Base-by-base conservation (phyloP, 2,113 vertebrate genomes). In the Mola mola region DNA sequence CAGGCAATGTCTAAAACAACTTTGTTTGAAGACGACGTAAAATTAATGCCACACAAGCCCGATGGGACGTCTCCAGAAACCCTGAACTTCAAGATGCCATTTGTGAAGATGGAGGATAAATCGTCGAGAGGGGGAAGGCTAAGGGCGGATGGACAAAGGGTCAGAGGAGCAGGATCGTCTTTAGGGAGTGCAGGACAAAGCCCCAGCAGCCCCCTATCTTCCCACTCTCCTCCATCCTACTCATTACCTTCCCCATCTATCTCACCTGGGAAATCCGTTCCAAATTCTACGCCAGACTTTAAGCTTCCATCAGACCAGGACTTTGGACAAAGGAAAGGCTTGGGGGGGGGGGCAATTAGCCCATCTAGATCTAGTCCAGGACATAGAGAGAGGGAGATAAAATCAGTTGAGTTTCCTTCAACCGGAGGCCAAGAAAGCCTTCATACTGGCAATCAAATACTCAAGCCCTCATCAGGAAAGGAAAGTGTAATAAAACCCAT, bases 101-200 rank as follows among this genome's bases (percentile, higher is more conserved):
- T 19, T 9, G 20, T 81, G 15, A 79, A 78, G 31, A 72, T 52
- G 13, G 82, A 85, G 13, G 72, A 81, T 12, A 63, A 81, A 21
- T 59, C 36, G 21, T 55, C 56, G 3, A 42, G 22, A 59, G 52
- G 47, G 11, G 67, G 34, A 4, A 71, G 53, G 33, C 50, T 6
- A 8, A 70, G 8, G 5, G 79, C 61, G 17, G 76, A 69, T 0
- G 63, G 26, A 55, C 29, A 40, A n/a, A 29, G 1, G 16, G 13
- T 33, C 19, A 75, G 37, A 29, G 65, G 46, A 20, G 36, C 12
- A 25, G 64, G 58, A 3, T 47, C 26, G 2, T 42, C 61, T 38
- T 73, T 90, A 42, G 90, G 90, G 8, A 92, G 90, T 57, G 76
- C 81, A 16, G 88, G 87, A 57, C 84, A 91, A 67, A 91, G 87